Evolutionary conservation across 2,113 vertebrate species (phyloP), one percentile per base, ranked within the genome.

Genomic region (Callaeas wilsoni): DNA sequence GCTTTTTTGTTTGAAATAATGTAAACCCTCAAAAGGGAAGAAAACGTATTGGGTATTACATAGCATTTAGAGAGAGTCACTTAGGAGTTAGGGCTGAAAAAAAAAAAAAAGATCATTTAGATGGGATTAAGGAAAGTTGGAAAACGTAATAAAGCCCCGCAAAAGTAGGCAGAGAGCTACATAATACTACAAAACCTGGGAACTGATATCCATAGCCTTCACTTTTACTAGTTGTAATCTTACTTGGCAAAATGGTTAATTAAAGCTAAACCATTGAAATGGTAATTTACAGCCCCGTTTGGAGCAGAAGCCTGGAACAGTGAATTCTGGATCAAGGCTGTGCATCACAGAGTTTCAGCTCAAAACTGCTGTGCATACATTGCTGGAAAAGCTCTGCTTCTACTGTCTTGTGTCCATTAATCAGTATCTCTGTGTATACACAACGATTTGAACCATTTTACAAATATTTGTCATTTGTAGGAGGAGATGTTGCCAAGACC

Each of bases 391-490:
- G 33, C 90, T 92, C 90, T 82, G 87, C 71, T 74, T 91, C 65
- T 96, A 49, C 91, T 90, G 46, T 18, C 67, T 71, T 60, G 56
- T 89, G 56, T 67, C 84, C 83, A 88, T 94, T 94, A 93, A 97
- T 95, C 92, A 83, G 32, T 35, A 73, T 93, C 62, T 88, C 77
- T 70, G 63, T 95, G 89, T 90, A 95, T 60, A 96, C 92, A 93
- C 39, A 47, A 6, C 13, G 47, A 35, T 68, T 93, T 87, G 89
- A 95, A 83, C 68, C 33, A 57, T 95, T 95, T 96, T 90, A 91
- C 87, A 97, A 97, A 97, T 96, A 96, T 92, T 97, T 96, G 75
- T 90, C 83, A 80, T 95, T 94, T 93, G 82, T 56, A 88, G 91
- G 57, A 91, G 69, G 64, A 90, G 64, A 68, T 29, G 71, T 63